Conservation (phyloP, 92 coral and sea anemone species). For the Blastomussa wellsi region DNA sequence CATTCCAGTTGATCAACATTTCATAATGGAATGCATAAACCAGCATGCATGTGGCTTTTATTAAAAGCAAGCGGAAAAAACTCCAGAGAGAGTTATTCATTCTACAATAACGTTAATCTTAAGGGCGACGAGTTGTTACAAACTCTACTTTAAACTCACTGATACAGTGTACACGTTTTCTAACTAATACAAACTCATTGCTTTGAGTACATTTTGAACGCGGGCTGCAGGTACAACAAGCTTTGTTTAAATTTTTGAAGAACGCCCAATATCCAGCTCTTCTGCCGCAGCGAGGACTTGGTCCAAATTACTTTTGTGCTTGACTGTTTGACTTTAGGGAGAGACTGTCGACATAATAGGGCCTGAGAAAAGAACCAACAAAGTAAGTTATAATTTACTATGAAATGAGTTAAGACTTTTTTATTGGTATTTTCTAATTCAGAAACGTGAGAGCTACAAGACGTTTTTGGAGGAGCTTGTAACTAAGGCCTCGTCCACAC, state of each 20-base stretch:
- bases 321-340: not conserved
- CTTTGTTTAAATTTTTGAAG: not conserved
- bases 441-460: not conserved
- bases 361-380: not conserved
- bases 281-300: conserved; percentile 1
- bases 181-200: not conserved
- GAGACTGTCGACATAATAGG: not conserved
- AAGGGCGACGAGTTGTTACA: not conserved
- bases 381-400: not conserved
- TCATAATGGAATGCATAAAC: not conserved
- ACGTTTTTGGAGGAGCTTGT: no score
- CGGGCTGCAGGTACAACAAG: conserved; percentile 6
- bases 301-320: conserved; percentile 7
- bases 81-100: not conserved
- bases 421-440: no score
- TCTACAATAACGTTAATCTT: not conserved
- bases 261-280: conserved; percentile 30
- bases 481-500: no score
- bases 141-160: conserved; percentile 32
- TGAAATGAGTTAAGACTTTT: not conserved
- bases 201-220: not conserved
- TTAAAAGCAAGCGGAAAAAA: not conserved
- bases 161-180: conserved; percentile 28
- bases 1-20: no score
- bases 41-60: not conserved